Percentiles rank a stretch among this genome's conserved stretches.
Evolutionary conservation across 2,888 invertebrate species (phyloP).

Genomic region (Caenorhabditis sulstoni): DNA sequence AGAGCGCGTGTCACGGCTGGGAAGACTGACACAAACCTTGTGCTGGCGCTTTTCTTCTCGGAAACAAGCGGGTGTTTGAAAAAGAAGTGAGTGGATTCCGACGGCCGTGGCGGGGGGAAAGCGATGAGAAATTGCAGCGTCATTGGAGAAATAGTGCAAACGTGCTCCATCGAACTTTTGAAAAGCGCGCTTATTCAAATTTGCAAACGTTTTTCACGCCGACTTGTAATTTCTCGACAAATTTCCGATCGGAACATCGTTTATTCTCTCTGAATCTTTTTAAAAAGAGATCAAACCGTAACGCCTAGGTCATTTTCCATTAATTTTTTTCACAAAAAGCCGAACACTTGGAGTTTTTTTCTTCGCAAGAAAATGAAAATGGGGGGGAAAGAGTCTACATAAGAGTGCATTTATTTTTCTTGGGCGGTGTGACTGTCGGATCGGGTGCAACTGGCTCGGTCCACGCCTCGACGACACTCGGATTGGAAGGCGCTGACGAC

Average conservation of each 20-base stretch:
- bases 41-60: not conserved
- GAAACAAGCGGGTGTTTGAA: no score
- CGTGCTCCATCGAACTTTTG: no score
- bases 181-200: not conserved
- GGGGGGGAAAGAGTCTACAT: conserved; percentile 37
- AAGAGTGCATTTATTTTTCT: conserved; percentile 59
- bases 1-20: not conserved
- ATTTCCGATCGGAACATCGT: not conserved
- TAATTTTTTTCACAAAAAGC: conserved; percentile 8
- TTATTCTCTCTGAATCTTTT: conserved; percentile 13
- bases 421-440: not conserved
- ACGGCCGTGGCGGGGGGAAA: not conserved
- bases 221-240: no score
- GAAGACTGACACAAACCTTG: not conserved
- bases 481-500: conserved; percentile 34
- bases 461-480: conserved; percentile 54
- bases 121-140: not conserved
- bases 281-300: conserved; percentile 49
- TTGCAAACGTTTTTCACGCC: no score
- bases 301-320: conserved; percentile 13
- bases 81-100: not conserved
- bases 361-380: not conserved
- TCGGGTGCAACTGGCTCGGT: conserved; percentile 16
- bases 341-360: conserved; percentile 3
- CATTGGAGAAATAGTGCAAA: no score